Evolutionary conservation across 2,113 vertebrate genomes (phyloP), one percentile per base, ranked within the genome.

Genomic region (Megaleporinus macrocephalus): DNA sequence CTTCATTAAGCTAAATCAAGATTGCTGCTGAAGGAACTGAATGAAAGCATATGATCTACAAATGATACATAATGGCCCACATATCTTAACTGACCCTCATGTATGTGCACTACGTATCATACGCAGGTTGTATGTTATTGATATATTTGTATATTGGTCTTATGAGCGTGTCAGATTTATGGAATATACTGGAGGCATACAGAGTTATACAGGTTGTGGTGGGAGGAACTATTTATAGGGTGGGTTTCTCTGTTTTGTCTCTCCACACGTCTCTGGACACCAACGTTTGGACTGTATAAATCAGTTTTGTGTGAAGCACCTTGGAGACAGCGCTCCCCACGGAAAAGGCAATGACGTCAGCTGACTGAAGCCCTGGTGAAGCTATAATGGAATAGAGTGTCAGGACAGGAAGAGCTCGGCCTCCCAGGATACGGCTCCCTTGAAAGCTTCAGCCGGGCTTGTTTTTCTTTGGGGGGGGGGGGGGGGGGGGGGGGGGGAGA

Each of bases 291-390:
- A 6, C 24, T 26, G 66, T 18, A 18, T 69, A 36, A 41, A 62
- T 29, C 41, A 15, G 33, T 55, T 24, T 22, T n/a, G 14, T 61
- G 11, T 29, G 57, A 70, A 65, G 49, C 7, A n/a, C 18, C 57
- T 55, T 53, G 57, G 66, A 78, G 57, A 83, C 81, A 33, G 74
- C 33, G 53, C 66, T 57, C 55, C 53, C 27, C 15, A 29, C 30
- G 24, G 71, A 30, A 49, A 73, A 29, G 55, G 16, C 29, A 22
- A 30, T 36, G 57, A 51, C 13, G 29, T 55, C n/a, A 36, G 27
- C 3, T 20, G 29, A 41, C 33, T 16, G 70, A 83, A 65, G 16
- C 76, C 59, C 76, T 57, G n/a, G 49, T 59, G 53, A 49, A 73
- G 22, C 20, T 61, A 7, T 72, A 81, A 24, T 63, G 14, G 53